Evolutionary conservation across 2,797 vertebrate species (phyloP), one percentile per base, ranked within the genome.

Genomic region (Danio aesculapii): DNA sequence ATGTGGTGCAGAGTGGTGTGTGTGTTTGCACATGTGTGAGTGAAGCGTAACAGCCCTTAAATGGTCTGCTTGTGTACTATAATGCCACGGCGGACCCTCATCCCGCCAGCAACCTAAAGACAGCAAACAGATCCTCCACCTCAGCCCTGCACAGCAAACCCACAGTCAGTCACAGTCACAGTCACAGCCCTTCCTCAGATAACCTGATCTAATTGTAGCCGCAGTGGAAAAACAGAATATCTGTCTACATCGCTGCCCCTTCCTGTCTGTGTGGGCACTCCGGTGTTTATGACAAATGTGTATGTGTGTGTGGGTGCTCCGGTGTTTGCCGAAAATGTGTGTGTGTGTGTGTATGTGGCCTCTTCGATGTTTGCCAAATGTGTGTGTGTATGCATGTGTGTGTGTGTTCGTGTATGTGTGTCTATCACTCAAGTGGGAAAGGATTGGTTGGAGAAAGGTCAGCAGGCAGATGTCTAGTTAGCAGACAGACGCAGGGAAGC

Each of bases 121-220:
- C 80, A 84, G 73, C 81, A 83, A 77, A 78, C 78, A 76, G 70
- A 84, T 47, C 75, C 79, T 61, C 6, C 30, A 44, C 72, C 49
- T 78, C 78, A 49, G 66, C 12, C 30, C 43, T 2, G 12, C 52
- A 57, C 19, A 59, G 61, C 73, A 49, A 73, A 16, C 71, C 30
- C 30, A 30, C 30, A 30, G 30, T 30, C 30, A 30, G 30, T 30
- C 30, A 30, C 30, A 30, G 30, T 50, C 66, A 69, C 39, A 77
- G 13, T 58, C 61, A 79, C 62, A 77, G 59, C 43, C 12, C 6
- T 71, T 73, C 57, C 74, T 57, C 63, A 77, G 68, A 77, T 50
- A 61, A 82, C 46, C 55, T 84, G 57, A 73, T 71, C 68, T 82
- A 79, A 79, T 43, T 53, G 73, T 59, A 64, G 58, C 68, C 53